A percentile compares a stretch with the other conserved stretches of the same genome.
Evolutionary conservation across 2,113 vertebrate species (phyloP).

Genomic region (Pycnonotus jocosus): DNA sequence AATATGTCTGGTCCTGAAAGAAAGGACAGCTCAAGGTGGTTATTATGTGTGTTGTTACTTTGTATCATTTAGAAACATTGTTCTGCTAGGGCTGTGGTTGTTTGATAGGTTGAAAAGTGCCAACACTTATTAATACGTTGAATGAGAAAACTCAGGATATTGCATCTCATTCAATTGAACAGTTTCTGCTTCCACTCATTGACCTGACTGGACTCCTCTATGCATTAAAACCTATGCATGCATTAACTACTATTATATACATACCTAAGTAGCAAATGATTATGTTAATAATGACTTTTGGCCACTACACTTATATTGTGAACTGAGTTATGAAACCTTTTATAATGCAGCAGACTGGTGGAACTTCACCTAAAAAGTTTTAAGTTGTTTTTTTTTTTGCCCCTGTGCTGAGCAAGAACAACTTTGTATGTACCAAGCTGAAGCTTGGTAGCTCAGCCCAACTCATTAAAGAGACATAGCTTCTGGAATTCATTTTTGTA

Average conservation of each 20-base stretch:
- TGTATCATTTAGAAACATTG: not conserved
- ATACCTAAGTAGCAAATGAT: not conserved
- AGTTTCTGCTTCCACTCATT: not conserved
- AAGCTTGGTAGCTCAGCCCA: not conserved
- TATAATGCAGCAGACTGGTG: not conserved
- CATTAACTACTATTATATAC: not conserved
- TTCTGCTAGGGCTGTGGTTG: not conserved
- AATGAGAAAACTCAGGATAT: not conserved
- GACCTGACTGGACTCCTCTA: not conserved
- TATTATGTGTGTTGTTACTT: not conserved
- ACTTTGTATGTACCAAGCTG: not conserved
- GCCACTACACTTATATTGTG: not conserved
- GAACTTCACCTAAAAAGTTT: not conserved
- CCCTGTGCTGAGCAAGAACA: not conserved
- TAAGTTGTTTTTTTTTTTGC: not conserved
- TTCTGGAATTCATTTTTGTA: conserved; percentile 21
- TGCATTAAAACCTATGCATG: not conserved
- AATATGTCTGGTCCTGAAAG: not conserved
- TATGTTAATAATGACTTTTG: not conserved
- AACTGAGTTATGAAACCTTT: not conserved
- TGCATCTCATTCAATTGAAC: not conserved
- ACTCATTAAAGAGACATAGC: not conserved
- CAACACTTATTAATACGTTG: not conserved
- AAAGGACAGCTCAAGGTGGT: not conserved
- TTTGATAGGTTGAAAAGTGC: not conserved